phyloP scores from a whole-genome alignment of 1,140 invertebrate genomes.

The Eubasilissa regina region DNA sequence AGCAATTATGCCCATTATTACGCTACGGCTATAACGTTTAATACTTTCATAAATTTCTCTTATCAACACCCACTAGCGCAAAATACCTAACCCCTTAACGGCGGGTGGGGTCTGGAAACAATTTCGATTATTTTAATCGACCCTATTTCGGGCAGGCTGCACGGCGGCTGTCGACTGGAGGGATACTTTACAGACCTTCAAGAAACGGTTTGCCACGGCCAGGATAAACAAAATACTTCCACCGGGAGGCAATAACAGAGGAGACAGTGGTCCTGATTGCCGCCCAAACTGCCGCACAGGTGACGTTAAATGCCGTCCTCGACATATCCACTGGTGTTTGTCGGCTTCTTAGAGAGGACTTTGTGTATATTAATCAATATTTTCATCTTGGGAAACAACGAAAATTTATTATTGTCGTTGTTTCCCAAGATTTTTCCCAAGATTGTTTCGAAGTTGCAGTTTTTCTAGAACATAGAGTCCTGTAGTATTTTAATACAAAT shows the following conservation, averaged over 20 bases:
- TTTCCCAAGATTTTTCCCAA: too few relatives aligned
- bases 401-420: too few relatives aligned
- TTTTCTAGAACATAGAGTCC: too few relatives aligned
- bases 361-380: too few relatives aligned
- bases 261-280: conserved; percentile 43
- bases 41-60: conserved; percentile 48
- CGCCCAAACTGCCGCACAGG: conserved; percentile 49
- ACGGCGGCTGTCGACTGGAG: conserved; percentile 4
- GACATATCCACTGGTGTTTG: background rate
- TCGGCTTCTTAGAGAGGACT: too few relatives aligned
- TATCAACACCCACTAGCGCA: conserved; percentile 39
- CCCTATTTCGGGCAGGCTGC: conserved; percentile 31
- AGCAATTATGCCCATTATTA: conserved; percentile 46
- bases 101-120: conserved; percentile 26
- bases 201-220: conserved; percentile 15
- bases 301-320: conserved; percentile 39
- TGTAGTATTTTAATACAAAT: too few relatives aligned
- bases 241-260: conserved; percentile 47
- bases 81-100: conserved; percentile 39
- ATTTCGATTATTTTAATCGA: conserved; percentile 48
- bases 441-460: too few relatives aligned
- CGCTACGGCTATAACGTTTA: conserved; percentile 44
- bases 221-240: conserved; percentile 52
- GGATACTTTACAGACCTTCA: conserved; percentile 41
- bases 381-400: too few relatives aligned